Percentiles rank a stretch among this genome's conserved stretches.
These are phyloP conservation scores for Chrysocyon brachyurus DNA, from an alignment of 2,797 vertebrate genomes.

Conservation along the genomic window DNA sequence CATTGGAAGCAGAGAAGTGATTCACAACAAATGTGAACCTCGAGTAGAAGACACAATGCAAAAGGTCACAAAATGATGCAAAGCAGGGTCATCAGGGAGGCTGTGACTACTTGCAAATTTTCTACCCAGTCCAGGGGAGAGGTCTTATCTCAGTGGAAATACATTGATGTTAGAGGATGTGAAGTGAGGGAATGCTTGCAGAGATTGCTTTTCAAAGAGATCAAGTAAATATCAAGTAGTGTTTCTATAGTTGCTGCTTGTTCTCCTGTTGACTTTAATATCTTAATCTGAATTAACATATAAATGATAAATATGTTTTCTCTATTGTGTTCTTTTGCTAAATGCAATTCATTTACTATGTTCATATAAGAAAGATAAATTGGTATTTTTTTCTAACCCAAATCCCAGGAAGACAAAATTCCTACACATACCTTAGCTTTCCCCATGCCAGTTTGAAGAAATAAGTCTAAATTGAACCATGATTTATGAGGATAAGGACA, in stretches of 20 bases:
- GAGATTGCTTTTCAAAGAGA: background rate
- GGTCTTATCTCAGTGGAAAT: background rate
- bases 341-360: background rate
- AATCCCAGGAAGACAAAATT: conserved; percentile 1
- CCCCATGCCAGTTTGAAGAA: background rate
- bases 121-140: background rate
- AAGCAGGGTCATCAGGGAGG: no score
- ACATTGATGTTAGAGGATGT: background rate
- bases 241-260: background rate
- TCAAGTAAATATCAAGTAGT: background rate
- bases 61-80: background rate
- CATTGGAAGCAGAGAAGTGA: background rate
- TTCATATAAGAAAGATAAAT: background rate
- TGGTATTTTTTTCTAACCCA: background rate
- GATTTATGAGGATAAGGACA: conserved; percentile 1
- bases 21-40: background rate
- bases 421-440: background rate
- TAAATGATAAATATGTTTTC: background rate
- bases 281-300: background rate
- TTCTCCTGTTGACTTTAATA: background rate
- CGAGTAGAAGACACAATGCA: background rate
- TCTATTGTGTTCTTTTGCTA: background rate
- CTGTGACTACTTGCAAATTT: background rate
- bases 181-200: background rate
- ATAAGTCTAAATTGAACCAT: conserved; percentile 10